A percentile compares a stretch with the other conserved stretches of the same genome.
phyloP scores from a whole-genome alignment of 2,888 invertebrate genomes.

The Lithophane ornitopus region DNA sequence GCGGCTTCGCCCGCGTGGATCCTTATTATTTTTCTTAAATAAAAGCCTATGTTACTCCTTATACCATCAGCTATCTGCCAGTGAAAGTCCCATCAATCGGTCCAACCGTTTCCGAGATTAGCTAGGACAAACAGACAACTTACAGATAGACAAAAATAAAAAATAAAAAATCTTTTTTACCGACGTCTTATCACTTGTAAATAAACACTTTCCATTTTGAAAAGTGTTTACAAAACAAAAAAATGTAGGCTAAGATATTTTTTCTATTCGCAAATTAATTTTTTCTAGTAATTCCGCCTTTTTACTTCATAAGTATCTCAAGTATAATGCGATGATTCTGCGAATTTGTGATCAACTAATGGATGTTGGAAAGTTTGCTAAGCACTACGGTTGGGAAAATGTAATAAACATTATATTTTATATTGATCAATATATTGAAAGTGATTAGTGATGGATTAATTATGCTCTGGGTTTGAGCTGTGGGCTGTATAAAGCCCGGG shows the following conservation, averaged over 20 bases:
- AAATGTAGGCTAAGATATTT: background rate
- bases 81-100: too few relatives aligned
- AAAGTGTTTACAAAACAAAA: background rate
- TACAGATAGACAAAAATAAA: too few relatives aligned
- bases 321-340: slow-evolving; percentile 56
- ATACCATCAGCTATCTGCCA: too few relatives aligned
- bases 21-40: too few relatives aligned
- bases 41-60: too few relatives aligned
- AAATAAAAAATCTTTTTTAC: too few relatives aligned
- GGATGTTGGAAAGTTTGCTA: slow-evolving; percentile 49
- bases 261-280: background rate
- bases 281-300: background rate
- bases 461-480: slow-evolving; percentile 4
- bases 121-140: too few relatives aligned
- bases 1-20: too few relatives aligned
- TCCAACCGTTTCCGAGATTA: too few relatives aligned
- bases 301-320: background rate
- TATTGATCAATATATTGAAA: slow-evolving; percentile 26
- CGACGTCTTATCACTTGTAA: too few relatives aligned
- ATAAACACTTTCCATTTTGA: background rate
- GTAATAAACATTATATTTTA: slow-evolving; percentile 30
- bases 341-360: slow-evolving; percentile 62
- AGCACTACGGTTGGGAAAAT: slow-evolving; percentile 30
- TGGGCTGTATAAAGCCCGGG: background rate
- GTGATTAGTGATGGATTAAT: slow-evolving; percentile 44